These are phyloP conservation scores for Tarsius wallacei DNA, from an alignment of 2,797 vertebrate genomes.

Conservation along the genomic window DNA sequence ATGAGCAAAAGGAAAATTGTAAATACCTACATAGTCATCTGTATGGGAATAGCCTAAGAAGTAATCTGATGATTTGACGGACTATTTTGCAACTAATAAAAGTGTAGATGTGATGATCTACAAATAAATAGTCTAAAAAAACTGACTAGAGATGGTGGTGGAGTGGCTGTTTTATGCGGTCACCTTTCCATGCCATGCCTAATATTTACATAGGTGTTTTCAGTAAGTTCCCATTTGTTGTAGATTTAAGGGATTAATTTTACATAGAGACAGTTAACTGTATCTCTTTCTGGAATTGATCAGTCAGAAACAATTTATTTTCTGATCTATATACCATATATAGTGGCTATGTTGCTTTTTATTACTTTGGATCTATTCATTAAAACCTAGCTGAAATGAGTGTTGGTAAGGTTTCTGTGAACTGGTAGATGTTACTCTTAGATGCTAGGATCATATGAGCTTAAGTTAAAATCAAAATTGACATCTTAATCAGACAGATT, in stretches of 20 bases:
- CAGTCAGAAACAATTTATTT: constrained; percentile 17
- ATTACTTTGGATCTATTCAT: neutral
- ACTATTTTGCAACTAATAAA: constrained; percentile 9
- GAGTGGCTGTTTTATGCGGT: neutral
- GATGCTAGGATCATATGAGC: neutral
- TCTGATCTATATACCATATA: neutral
- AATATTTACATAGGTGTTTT: neutral
- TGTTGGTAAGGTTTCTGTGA: constrained; percentile 29
- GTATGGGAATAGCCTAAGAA: constrained; percentile 52
- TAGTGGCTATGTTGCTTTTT: constrained; percentile 63
- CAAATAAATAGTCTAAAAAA: constrained; percentile 47
- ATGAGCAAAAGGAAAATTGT: constrained; percentile 12
- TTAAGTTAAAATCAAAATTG: constrained; percentile 45
- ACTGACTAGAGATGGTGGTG: neutral
- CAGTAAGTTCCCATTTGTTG: neutral
- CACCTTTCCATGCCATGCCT: neutral
- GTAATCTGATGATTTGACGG: neutral
- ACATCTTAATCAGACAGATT: constrained; percentile 57
- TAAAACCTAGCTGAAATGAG: constrained; percentile 21
- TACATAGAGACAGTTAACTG: constrained; percentile 11
- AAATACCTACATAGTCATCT: constrained; percentile 6
- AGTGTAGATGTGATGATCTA: neutral
- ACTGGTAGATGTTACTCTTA: constrained; percentile 9
- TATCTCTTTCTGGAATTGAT: constrained; percentile 20
- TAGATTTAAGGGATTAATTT: constrained; percentile 38